These are phyloP conservation scores for Ptilonorhynchus violaceus DNA, from an alignment of 2,113 vertebrate species.

Conservation along the genomic window DNA sequence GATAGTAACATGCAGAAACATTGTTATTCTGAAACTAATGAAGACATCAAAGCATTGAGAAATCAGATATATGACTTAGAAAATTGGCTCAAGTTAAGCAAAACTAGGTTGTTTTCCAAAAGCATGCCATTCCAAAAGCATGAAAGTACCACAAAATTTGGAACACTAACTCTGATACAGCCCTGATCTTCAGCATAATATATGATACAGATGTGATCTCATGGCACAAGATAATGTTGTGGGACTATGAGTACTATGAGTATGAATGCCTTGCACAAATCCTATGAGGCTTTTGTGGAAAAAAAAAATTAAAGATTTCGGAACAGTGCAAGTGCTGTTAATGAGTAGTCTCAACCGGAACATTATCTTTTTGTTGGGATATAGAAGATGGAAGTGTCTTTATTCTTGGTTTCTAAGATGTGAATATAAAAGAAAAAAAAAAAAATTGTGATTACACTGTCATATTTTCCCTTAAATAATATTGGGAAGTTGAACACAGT, in stretches of 20 bases:
- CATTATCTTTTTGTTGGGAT: not conserved
- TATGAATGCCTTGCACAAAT: not conserved
- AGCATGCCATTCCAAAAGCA: not conserved
- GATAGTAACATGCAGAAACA: not conserved
- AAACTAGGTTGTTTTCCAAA: not conserved
- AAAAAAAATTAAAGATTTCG: not conserved
- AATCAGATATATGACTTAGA: not conserved
- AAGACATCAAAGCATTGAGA: not conserved
- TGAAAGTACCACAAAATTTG: not conserved
- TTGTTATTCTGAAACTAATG: not conserved
- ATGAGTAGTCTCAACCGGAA: not conserved
- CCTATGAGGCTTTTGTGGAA: not conserved
- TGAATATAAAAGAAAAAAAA: not conserved
- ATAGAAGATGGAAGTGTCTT: not conserved
- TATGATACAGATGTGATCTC: not conserved
- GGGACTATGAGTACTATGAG: not conserved
- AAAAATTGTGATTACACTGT: not conserved
- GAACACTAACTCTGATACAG: not conserved
- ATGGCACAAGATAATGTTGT: not conserved
- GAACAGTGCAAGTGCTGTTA: not conserved
- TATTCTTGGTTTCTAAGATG: not conserved
- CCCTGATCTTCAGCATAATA: not conserved
- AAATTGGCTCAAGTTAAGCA: conserved; percentile 1
- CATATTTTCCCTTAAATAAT: not conserved
- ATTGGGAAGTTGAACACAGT: not conserved